Evolutionary conservation across 2,888 invertebrate genomes (phyloP), one percentile per base, ranked within the genome.

Genomic region (Nemapogon koenigi): DNA sequence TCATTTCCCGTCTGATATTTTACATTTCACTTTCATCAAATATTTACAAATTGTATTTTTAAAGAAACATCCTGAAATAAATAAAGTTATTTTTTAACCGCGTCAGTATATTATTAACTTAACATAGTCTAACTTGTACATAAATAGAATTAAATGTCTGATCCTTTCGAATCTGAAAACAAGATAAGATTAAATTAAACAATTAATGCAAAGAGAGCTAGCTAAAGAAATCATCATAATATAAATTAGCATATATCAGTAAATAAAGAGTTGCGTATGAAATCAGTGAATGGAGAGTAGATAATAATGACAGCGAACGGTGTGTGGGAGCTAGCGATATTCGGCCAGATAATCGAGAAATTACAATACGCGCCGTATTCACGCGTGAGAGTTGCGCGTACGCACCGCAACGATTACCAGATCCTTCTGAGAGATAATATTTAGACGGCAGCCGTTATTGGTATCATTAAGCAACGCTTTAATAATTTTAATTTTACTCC

Each of bases 401-500:
- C 18, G 33, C 33, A 33, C 27, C 28, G 17, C 16, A n/a, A 17
- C 37, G 37, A 28, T 37, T 37, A 37, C 18, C 28, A 17, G 37
- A 37, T 37, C 16, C 27, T 37, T 28, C n/a, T n/a, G 6, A 28
- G 17, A 37, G 37, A 37, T 37, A 37, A 37, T 37, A 28, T 28
- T 28, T 27, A 37, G 37, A 26, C 28, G 18, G 37, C 18, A 32
- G 18, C 11, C 18, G 42, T 40, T 41, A 44, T 44, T 44, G 43
- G 31, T 32, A 28, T 42, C 31, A 39, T 44, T 40, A 44, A 33
- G 30, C 19, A 19, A 19, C 7, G 19, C n/a, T n/a, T 33, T 33
- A 33, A 33, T 33, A 4, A 33, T 19, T 19, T 33, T n/a, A 33
- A n/a, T 33, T 33, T 33, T 33, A 33, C n/a, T n/a, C n/a, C n/a